Evolutionary conservation across 2,113 vertebrate genomes (phyloP), one percentile per base, ranked within the genome.

Genomic region (Athene cunicularia): DNA sequence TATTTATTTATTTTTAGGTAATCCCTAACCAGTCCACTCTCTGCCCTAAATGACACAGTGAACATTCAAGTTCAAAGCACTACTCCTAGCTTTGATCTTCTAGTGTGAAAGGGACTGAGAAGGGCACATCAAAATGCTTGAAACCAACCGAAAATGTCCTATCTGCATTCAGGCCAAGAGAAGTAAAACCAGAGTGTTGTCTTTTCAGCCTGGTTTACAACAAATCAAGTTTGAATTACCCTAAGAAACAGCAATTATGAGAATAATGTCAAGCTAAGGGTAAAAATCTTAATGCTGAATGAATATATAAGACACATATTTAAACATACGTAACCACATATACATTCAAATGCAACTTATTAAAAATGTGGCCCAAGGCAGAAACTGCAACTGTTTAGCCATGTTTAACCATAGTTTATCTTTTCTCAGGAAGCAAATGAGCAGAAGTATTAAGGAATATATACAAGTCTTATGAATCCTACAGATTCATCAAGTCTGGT

Each of bases 131-230:
- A 43, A 15, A 80, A 43, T 43, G 56, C 30, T 60, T 73, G 11
- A 89, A 89, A 77, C 15, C 17, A 70, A 8, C 19, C 45, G 39
- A 64, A 91, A 86, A 86, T 8, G 4, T 64, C 26, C 14, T 47
- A 8, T 33, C 76, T 32, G 30, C 33, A 43, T 19, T 80, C 32
- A 64, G 22, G 13, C 33, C 63, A 73, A 41, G 28, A 73, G 27
- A 73, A 74, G 14, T 13, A 11, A 88, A 85, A 85, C 50, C 5
- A 0, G 60, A 60, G 3, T 1, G 0, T 3, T 74, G 37, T 16
- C 8, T 90, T 79, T 90, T 55, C 66, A 88, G 12, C 14, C 32
- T 47, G 19, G 15, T 45, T 82, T 26, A 63, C 41, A 37, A 50
- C 16, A 80, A 82, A 86, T 37, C 22, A 72, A 68, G 68, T 45